phyloP scores from a whole-genome alignment of 1,140 invertebrate species.

The Lepidotrigona ventralis region DNA sequence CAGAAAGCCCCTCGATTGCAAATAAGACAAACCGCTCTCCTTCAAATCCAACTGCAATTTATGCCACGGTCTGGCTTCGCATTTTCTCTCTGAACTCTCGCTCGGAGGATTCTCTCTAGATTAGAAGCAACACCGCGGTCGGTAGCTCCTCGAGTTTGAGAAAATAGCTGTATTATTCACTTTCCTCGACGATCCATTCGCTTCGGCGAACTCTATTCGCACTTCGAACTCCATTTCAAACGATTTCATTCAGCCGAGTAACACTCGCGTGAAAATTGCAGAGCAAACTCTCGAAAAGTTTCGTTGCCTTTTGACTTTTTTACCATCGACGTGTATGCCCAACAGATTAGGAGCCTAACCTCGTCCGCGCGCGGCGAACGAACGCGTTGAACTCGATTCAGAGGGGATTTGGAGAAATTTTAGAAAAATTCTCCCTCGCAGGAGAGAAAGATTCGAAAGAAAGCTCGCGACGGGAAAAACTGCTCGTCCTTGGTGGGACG shows the following conservation, averaged over 20 bases:
- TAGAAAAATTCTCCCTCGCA: background rate
- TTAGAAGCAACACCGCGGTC: background rate
- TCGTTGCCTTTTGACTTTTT: background rate
- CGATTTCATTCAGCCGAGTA: too few relatives aligned
- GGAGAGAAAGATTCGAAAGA: background rate
- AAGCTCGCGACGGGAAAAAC: conserved; percentile 3
- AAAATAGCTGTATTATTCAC: too few relatives aligned
- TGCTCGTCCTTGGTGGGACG: background rate
- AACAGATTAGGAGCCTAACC: background rate
- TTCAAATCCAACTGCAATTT: background rate
- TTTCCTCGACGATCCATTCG: background rate
- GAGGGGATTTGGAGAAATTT: too few relatives aligned
- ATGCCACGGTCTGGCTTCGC: background rate
- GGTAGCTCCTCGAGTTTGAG: too few relatives aligned
- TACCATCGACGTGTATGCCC: background rate
- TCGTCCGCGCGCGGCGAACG: background rate
- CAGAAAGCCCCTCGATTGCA: background rate
- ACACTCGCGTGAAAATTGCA: background rate
- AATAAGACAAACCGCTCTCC: background rate
- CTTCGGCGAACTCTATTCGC: background rate
- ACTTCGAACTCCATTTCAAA: background rate
- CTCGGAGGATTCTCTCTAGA: background rate
- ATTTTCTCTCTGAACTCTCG: background rate
- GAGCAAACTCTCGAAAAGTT: background rate
- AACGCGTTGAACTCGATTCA: background rate